phyloP scores from a whole-genome alignment of 35 echinoderm and acorn worm species.

The Hemicentrotus pulcherrimus region DNA sequence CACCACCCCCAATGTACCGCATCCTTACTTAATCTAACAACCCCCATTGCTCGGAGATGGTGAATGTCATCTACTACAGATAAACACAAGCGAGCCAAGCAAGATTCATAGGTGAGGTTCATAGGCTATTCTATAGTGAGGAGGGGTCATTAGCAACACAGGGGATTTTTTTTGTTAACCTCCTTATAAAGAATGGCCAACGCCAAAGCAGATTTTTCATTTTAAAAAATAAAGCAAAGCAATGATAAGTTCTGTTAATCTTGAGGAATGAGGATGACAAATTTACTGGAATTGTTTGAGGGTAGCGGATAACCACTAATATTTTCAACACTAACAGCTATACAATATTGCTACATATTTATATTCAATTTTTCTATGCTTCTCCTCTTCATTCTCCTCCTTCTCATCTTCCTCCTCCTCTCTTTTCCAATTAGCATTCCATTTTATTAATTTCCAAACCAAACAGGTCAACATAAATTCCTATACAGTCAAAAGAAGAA shows the following conservation, averaged over 20 bases:
- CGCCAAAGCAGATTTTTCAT: not conserved
- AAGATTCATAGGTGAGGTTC: too few species aligned
- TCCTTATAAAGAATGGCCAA: not conserved
- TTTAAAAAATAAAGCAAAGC: too few species aligned
- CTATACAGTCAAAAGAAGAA: not conserved
- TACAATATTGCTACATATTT: not conserved
- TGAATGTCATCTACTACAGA: not conserved
- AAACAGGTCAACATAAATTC: not conserved
- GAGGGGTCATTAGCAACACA: too few species aligned
- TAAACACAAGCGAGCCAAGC: not conserved
- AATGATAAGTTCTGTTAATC: too few species aligned
- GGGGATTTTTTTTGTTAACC: too few species aligned
- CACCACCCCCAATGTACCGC: not conserved
- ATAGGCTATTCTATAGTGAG: too few species aligned
- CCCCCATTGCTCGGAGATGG: not conserved
- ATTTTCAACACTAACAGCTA: not conserved
- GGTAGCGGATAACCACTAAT: not conserved
- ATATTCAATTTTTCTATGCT: not conserved
- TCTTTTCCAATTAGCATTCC: not conserved
- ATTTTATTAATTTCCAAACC: not conserved
- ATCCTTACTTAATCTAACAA: not conserved
- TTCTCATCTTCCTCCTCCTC: not conserved
- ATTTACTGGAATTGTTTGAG: not conserved
- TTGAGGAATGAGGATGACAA: too few species aligned
- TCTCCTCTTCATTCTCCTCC: not conserved